A percentile compares a stretch with the other conserved stretches of the same genome.
Conservation (phyloP, 1,140 invertebrate genomes). For the Halesus radiatus region DNA sequence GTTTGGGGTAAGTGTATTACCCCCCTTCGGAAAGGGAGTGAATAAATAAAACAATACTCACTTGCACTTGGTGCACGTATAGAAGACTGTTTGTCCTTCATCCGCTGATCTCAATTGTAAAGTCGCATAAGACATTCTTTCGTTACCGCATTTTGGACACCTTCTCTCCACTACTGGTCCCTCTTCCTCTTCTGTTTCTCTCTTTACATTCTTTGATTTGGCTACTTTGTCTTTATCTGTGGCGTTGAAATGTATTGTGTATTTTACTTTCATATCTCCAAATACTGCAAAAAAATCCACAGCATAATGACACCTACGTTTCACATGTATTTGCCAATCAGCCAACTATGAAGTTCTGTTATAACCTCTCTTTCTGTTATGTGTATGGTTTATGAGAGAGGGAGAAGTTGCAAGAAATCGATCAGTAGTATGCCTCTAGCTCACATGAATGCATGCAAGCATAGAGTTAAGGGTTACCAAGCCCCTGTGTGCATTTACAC, state of each 20-base stretch:
- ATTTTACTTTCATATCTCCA: slow-evolving; percentile 67
- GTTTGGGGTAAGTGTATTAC: no score
- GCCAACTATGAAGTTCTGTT: neutral
- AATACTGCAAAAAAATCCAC: slow-evolving; percentile 72
- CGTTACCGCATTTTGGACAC: slow-evolving; percentile 91
- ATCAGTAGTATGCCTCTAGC: neutral
- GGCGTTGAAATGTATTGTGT: slow-evolving; percentile 70
- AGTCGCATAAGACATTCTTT: slow-evolving; percentile 95
- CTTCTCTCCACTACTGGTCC: slow-evolving; percentile 88
- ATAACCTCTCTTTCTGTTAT: no score
- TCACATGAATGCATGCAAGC: neutral
- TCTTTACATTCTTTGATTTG: slow-evolving; percentile 31
- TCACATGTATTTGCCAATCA: no score
- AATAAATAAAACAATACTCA: slow-evolving; percentile 65
- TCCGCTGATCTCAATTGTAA: slow-evolving; percentile 95
- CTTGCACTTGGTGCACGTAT: slow-evolving; percentile 95
- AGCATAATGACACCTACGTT: no score
- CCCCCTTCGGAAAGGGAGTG: no score
- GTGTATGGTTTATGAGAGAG: neutral
- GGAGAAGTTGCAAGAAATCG: neutral
- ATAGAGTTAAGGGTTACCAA: neutral
- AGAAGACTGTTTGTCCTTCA: slow-evolving; percentile 99
- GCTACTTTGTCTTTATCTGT: slow-evolving; percentile 56
- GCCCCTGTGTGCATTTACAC: no score
- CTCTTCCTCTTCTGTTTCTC: slow-evolving; percentile 69